Conservation (phyloP, 1,140 invertebrate genomes). For the Drosophila micromelanica region DNA sequence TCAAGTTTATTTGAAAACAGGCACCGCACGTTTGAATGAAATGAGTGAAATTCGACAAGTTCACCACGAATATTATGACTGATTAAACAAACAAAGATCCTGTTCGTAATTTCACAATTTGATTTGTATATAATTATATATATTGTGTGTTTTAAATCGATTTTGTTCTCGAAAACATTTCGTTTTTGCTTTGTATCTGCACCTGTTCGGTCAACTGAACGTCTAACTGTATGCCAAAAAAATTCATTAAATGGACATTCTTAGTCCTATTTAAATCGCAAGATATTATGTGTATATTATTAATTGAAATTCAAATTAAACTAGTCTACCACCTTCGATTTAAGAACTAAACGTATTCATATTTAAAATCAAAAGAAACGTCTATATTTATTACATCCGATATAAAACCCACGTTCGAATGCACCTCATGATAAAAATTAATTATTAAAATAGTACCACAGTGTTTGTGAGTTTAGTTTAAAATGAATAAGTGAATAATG, state of each 20-base stretch:
- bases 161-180: slow-evolving; percentile 62
- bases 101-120: slow-evolving; percentile 71
- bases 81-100: slow-evolving; percentile 56
- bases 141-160: slow-evolving; percentile 50
- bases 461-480: slow-evolving; percentile 74
- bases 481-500: slow-evolving; percentile 32
- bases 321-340: slow-evolving; percentile 62
- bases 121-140: slow-evolving; percentile 66
- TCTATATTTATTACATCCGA: slow-evolving; percentile 34
- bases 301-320: slow-evolving; percentile 53
- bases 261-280: slow-evolving; percentile 27
- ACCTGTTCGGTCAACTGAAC: slow-evolving; percentile 39
- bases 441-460: slow-evolving; percentile 68
- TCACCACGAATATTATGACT: slow-evolving; percentile 65
- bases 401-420: slow-evolving; percentile 43
- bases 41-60: slow-evolving; percentile 60
- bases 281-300: slow-evolving; percentile 66
- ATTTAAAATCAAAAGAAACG: slow-evolving; percentile 43
- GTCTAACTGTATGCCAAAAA: slow-evolving; percentile 58
- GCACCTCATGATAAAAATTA: slow-evolving; percentile 60
- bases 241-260: slow-evolving; percentile 52
- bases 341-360: slow-evolving; percentile 55
- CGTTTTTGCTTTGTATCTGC: slow-evolving; percentile 40
- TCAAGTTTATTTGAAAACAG: slow-evolving; percentile 11
- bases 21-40: slow-evolving; percentile 8